Evolutionary conservation across 2,113 vertebrate genomes (phyloP).

Genomic region (Solenodon paradoxus): DNA sequence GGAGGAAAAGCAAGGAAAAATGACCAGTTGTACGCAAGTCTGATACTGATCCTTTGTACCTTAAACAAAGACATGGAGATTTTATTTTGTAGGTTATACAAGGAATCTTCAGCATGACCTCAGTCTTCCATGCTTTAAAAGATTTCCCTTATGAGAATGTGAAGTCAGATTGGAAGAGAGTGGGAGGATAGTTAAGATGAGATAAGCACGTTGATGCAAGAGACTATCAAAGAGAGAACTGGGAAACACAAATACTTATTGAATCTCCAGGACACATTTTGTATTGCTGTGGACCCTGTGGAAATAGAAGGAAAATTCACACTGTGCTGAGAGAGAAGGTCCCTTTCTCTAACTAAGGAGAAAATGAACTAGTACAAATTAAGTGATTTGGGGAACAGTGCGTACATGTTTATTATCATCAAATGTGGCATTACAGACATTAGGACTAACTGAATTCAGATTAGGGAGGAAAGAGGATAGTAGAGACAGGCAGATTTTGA

Average conservation of each 20-base stretch:
- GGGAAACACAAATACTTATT: not conserved
- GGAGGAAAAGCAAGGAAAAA: not conserved
- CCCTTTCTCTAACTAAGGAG: not conserved
- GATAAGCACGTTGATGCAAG: not conserved
- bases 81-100: not conserved
- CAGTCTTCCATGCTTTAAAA: not conserved
- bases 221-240: not conserved
- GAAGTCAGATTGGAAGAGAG: not conserved
- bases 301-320: not conserved
- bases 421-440: not conserved
- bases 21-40: not conserved
- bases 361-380: not conserved
- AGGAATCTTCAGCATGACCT: not conserved
- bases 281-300: not conserved
- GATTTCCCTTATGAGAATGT: not conserved
- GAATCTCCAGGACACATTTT: not conserved
- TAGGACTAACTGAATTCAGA: not conserved
- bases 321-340: not conserved
- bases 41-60: not conserved
- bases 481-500: not conserved
- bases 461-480: not conserved
- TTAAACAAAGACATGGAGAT: not conserved
- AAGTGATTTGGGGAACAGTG: not conserved
- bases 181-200: not conserved
- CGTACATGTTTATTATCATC: not conserved